Evolutionary conservation across 2,888 invertebrate species (phyloP).

Genomic region (Drosophila histrio): DNA sequence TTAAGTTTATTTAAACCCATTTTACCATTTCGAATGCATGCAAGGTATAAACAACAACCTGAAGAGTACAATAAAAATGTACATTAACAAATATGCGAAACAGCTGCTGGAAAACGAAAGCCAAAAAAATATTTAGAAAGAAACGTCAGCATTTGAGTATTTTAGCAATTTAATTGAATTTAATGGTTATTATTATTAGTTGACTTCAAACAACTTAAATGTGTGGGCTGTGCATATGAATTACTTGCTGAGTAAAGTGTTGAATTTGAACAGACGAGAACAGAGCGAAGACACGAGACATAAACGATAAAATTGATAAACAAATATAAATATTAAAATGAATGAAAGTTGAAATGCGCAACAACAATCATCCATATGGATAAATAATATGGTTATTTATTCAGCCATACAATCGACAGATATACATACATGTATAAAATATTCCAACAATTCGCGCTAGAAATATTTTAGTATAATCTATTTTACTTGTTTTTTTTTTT

Average conservation of each 20-base stretch:
- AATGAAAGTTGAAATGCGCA: slow-evolving; percentile 46
- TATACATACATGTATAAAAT: slow-evolving; percentile 12
- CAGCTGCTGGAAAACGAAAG: slow-evolving; percentile 62
- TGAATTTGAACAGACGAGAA: slow-evolving; percentile 37
- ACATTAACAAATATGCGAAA: slow-evolving; percentile 63
- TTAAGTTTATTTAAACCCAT: background rate
- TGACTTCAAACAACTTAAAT: slow-evolving; percentile 6
- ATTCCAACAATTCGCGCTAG: slow-evolving; percentile 33
- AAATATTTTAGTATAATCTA: slow-evolving; percentile 40
- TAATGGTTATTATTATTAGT: slow-evolving; percentile 48
- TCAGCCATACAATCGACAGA: slow-evolving; percentile 14
- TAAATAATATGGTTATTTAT: slow-evolving; percentile 33
- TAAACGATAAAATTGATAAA: slow-evolving; percentile 40
- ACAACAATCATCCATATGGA: slow-evolving; percentile 24
- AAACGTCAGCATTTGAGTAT: slow-evolving; percentile 32
- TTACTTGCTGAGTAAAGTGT: slow-evolving; percentile 33
- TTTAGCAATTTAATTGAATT: slow-evolving; percentile 44
- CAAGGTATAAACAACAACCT: slow-evolving; percentile 10
- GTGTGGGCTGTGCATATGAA: slow-evolving; percentile 28
- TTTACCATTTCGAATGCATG: background rate
- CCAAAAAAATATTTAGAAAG: slow-evolving; percentile 47
- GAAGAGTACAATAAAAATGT: slow-evolving; percentile 53
- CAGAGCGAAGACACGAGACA: slow-evolving; percentile 33
- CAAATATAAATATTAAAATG: slow-evolving; percentile 42
- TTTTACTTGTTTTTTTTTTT: slow-evolving; percentile 12